Base-by-base conservation (phyloP, 2,888 invertebrate species). In the Microctonus aethiopoides region DNA sequence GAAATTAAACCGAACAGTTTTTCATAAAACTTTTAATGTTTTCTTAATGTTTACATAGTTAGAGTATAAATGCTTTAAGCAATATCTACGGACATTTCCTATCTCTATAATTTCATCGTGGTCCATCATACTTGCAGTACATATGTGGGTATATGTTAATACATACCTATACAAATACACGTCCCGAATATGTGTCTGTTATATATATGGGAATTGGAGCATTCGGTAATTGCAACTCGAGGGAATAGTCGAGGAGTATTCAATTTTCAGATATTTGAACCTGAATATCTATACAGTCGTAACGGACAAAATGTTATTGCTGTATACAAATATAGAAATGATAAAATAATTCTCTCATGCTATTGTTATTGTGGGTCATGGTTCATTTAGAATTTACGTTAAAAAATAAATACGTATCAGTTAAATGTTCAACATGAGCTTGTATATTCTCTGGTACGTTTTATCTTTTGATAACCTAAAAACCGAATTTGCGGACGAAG, bases 211-310 rank as follows among this genome's bases (percentile, higher is more conserved):
- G 56, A 56, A 56, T 65, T 54, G 39, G 41, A 65, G 64, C 64
- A 65, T 65, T 56, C 64, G 64, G 64, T 56, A 65, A 65, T 67
- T 67, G 59, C 67, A n/a, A 59, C 67, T 60, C 67, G 29, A 51
- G 67, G 67, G 59, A 60, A 67, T 65, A 65, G 56, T 56, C 64
- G n/a, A n/a, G n/a, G 64, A 56, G 56, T 65, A 65, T 65, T 65
- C 67, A 69, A 75, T 76, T 76, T 77, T 71, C 67, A 70, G 70
- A 68, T 74, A 72, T 60, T 70, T 29, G 16, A 72, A 75, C 34
- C 73, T 52, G 46, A 39, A 66, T 56, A 36, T 7, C 7, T 46
- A 46, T 46, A 46, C 20, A 7, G 16, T 7, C 16, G 51, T 51
- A 32, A 57, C 67, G 39, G 20, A 54, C 24, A 39, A 29, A 54